Evolutionary conservation across 2,888 invertebrate species (phyloP).

Genomic region (Conomelus anceps): DNA sequence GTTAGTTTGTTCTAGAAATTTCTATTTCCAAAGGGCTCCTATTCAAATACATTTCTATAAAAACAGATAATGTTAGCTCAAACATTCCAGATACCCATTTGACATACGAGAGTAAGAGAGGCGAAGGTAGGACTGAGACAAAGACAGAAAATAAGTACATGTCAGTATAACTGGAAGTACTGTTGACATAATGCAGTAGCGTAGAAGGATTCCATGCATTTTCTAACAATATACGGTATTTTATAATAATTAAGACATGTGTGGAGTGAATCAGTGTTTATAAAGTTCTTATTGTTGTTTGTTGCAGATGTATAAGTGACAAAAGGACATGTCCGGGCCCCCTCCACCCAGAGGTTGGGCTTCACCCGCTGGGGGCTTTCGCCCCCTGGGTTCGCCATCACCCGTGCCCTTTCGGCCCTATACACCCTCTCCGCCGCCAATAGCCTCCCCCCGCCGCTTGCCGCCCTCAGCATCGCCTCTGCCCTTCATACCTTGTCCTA

Average conservation of each 20-base stretch:
- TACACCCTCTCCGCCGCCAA: slow-evolving; percentile 31
- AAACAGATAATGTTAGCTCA: too few relatives aligned
- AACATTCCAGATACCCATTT: too few relatives aligned
- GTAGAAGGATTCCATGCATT: too few relatives aligned
- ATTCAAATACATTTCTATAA: too few relatives aligned
- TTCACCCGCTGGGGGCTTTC: slow-evolving; percentile 11
- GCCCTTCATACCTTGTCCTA: slow-evolving; percentile 55
- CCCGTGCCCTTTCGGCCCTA: slow-evolving; percentile 30
- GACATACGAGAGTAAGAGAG: too few relatives aligned
- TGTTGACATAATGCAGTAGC: too few relatives aligned
- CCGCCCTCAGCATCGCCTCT: slow-evolving; percentile 29
- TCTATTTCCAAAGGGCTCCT: too few relatives aligned
- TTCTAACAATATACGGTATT: too few relatives aligned
- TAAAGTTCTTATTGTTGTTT: neutral
- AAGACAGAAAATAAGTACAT: too few relatives aligned
- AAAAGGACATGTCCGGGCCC: slow-evolving; percentile 24
- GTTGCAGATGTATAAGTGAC: slow-evolving; percentile 11
- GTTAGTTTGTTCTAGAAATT: too few relatives aligned
- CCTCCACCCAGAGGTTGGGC: slow-evolving; percentile 11
- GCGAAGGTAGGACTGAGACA: too few relatives aligned
- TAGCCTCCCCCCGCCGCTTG: slow-evolving; percentile 21
- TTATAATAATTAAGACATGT: neutral
- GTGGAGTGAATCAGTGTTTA: neutral
- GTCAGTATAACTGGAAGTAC: too few relatives aligned
- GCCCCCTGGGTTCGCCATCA: slow-evolving; percentile 26